Percentiles rank a stretch among this genome's conserved stretches.
These are phyloP conservation scores for Lepisosteus osseus DNA, from an alignment of 2,113 vertebrate species.

Conservation along the genomic window DNA sequence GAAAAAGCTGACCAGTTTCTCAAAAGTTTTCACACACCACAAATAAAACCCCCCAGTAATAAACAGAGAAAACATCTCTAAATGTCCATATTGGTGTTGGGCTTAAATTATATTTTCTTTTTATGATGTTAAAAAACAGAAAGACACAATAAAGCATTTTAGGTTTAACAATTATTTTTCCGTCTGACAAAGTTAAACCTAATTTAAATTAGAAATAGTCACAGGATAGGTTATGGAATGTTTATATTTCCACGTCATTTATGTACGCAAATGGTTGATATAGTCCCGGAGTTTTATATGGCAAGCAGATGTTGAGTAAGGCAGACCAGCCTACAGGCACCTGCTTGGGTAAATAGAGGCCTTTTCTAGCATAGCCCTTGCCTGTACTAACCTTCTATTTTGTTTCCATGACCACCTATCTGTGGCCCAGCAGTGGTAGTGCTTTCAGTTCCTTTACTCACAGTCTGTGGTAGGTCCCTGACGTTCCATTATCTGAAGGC, in stretches of 20 bases:
- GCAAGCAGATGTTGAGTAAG: conserved; percentile 64
- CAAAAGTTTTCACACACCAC: no score
- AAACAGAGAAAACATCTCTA: no score
- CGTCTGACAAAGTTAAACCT: conserved; percentile 9
- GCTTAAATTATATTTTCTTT: no score
- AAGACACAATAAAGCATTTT: no score
- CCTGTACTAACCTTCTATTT: conserved; percentile 44
- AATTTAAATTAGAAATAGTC: conserved; percentile 45
- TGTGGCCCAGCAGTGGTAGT: conserved; percentile 53
- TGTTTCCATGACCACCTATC: conserved; percentile 55
- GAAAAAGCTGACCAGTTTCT: no score
- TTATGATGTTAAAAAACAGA: no score
- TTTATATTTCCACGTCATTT: conserved; percentile 59
- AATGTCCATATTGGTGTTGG: no score
- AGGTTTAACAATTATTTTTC: neutral
- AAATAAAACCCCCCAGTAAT: no score
- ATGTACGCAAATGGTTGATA: conserved; percentile 51
- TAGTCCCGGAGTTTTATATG: conserved; percentile 65
- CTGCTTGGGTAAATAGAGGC: conserved; percentile 73
- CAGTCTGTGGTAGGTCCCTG: conserved; percentile 66
- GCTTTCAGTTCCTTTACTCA: conserved; percentile 56
- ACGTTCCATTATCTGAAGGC: conserved; percentile 41
- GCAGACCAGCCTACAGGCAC: conserved; percentile 48
- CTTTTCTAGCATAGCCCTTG: conserved; percentile 48
- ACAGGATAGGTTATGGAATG: conserved; percentile 32